Base-by-base conservation (phyloP, 1,140 invertebrate genomes). In the Manduca sexta region DNA sequence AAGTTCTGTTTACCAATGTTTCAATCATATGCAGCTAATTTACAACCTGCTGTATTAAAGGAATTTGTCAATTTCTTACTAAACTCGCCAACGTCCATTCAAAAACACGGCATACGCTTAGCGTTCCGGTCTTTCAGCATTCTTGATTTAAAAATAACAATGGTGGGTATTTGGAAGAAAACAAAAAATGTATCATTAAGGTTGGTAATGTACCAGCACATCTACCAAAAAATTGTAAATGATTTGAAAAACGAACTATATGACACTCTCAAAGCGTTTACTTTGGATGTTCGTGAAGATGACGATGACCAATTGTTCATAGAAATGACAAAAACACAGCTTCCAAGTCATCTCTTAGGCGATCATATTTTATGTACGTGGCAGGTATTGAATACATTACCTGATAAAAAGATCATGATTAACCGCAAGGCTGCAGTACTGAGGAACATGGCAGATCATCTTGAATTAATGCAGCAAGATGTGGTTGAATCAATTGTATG, bases 161-260 rank as follows among this genome's bases (percentile, higher is more conserved):
- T 78, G 7, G 6, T 53, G 5, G 45, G 51, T 13, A 45, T 64
- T 41, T 82, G 75, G 75, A 60, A 59, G 14, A 71, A 57, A 17
- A 67, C 69, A 0, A 72, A 72, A 49, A 80, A 78, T 61, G 50
- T 74, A 5, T 77, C 74, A 6, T 29, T 80, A 11, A 58, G 76
- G 37, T 39, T 42, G 7, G 48, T 70, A 13, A 53, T 80, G 33
- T 80, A 72, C 43, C 65, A 55, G 39, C 45, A 49, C 31, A 38
- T 78, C 4, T 56, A 62, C 38, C 44, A 68, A 8, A 72, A 70
- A 50, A 64, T 69, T 12, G 15, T 14, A 2, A 14, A 41, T 12
- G 31, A 18, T 8, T 37, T 18, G 12, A 56, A 65, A 43, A 18
- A 34, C 16, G 43, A 56, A 18, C 37, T 75, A 5, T 66, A 58